phyloP scores from a whole-genome alignment of 2,888 invertebrate genomes.

The Isoperla grammatica region DNA sequence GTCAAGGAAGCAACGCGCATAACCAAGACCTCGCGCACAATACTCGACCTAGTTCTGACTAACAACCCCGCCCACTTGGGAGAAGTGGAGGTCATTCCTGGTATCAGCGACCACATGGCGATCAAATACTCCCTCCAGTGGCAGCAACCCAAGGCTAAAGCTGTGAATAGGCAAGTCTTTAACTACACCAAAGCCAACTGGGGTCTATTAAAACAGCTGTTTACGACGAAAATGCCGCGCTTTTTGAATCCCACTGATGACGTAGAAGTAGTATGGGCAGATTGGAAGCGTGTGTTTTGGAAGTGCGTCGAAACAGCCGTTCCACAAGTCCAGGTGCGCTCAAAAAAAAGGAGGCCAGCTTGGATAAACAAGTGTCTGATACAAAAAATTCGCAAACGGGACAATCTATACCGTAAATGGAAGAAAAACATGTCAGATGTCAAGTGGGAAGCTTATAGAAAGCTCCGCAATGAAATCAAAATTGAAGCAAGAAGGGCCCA shows the following conservation, averaged over 20 bases:
- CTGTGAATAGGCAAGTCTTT: neutral
- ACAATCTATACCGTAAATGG: neutral
- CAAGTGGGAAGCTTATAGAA: neutral
- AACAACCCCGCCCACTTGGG: neutral
- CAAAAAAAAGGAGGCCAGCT: neutral
- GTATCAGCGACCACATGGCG: conserved; percentile 7
- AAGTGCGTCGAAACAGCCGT: neutral
- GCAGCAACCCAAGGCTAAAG: neutral
- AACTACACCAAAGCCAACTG: neutral
- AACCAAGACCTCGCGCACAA: neutral
- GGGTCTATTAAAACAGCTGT: neutral
- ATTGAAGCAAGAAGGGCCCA: neutral
- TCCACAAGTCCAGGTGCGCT: neutral
- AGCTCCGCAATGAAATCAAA: neutral
- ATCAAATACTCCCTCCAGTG: neutral
- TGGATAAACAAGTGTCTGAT: neutral
- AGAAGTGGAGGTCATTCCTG: conserved; percentile 1
- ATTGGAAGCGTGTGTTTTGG: neutral
- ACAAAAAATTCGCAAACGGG: neutral
- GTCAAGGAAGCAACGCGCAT: neutral
- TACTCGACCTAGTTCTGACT: neutral
- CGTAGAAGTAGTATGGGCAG: neutral
- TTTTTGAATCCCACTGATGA: neutral
- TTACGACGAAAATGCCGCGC: neutral
- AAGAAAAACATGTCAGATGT: neutral